Evolutionary conservation across 2,113 vertebrate genomes (phyloP).

Genomic region (Lasiurus cinereus): DNA sequence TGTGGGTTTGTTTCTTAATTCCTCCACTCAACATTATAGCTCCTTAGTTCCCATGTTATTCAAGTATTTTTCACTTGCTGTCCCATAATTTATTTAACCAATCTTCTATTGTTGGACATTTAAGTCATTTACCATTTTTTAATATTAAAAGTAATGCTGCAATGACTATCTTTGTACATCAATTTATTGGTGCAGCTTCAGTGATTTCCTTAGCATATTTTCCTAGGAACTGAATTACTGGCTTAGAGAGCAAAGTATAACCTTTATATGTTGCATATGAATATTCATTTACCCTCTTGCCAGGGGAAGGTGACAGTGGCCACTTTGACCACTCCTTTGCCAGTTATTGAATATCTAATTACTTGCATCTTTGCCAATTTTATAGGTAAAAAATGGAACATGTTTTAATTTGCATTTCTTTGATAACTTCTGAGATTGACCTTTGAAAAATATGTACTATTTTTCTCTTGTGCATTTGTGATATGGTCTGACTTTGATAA

Average conservation of each 20-base stretch:
- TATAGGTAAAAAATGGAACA: conserved; percentile 9
- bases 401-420: conserved; percentile 68
- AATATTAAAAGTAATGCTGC: conserved; percentile 28
- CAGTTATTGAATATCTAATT: conserved; percentile 18
- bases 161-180: not conserved
- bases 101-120: conserved; percentile 34
- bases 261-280: not conserved
- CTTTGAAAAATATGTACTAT: conserved; percentile 73
- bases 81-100: conserved; percentile 29
- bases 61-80: not conserved
- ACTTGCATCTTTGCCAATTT: conserved; percentile 39
- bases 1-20: conserved; percentile 13
- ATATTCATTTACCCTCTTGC: not conserved
- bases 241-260: conserved; percentile 16
- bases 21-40: not conserved
- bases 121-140: conserved; percentile 26
- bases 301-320: not conserved
- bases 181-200: conserved; percentile 40
- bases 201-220: conserved; percentile 20
- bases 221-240: not conserved
- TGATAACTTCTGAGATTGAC: conserved; percentile 68
- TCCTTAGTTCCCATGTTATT: not conserved
- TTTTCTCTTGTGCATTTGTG: conserved; percentile 61
- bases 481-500: conserved; percentile 58
- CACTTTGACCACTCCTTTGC: not conserved